Percentiles rank a stretch among this genome's conserved stretches.
These are phyloP conservation scores for Stigmatopora argus DNA, from an alignment of 2,113 vertebrate genomes.

Conservation along the genomic window DNA sequence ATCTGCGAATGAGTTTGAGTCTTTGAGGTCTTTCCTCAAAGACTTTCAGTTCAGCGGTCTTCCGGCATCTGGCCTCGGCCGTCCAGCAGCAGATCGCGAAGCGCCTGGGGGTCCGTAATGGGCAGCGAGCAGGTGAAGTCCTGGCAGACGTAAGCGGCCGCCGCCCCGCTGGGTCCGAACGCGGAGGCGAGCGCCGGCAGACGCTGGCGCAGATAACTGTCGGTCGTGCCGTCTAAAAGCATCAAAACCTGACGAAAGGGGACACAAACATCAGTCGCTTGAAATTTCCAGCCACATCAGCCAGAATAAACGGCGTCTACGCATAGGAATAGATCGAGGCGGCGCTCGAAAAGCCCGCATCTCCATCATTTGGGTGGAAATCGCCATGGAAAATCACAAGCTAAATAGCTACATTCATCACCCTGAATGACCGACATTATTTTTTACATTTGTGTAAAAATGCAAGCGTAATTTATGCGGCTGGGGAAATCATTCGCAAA, in stretches of 20 bases:
- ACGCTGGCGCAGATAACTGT: slow-evolving; percentile 77
- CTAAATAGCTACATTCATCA: no score
- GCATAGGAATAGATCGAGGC: no score
- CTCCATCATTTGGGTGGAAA: no score
- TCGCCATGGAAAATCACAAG: no score
- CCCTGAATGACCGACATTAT: no score
- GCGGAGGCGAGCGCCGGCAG: slow-evolving; percentile 78
- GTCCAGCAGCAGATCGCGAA: slow-evolving; percentile 74
- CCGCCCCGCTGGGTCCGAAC: slow-evolving; percentile 66
- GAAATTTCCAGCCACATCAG: not conserved
- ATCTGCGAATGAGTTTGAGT: not conserved
- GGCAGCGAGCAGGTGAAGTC: slow-evolving; percentile 83
- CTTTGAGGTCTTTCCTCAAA: not conserved
- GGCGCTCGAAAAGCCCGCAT: no score
- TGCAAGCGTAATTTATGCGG: no score
- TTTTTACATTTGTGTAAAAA: no score
- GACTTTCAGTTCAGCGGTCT: slow-evolving; percentile 4
- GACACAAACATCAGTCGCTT: not conserved
- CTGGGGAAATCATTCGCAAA: no score
- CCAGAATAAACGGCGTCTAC: not conserved
- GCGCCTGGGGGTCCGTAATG: slow-evolving; percentile 76
- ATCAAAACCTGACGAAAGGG: slow-evolving; percentile 77
- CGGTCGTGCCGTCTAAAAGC: slow-evolving; percentile 69
- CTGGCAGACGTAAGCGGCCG: slow-evolving; percentile 84
- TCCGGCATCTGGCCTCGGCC: not conserved